Base-by-base conservation (phyloP, 2,113 vertebrate genomes). In the Tympanuchus pallidicinctus region DNA sequence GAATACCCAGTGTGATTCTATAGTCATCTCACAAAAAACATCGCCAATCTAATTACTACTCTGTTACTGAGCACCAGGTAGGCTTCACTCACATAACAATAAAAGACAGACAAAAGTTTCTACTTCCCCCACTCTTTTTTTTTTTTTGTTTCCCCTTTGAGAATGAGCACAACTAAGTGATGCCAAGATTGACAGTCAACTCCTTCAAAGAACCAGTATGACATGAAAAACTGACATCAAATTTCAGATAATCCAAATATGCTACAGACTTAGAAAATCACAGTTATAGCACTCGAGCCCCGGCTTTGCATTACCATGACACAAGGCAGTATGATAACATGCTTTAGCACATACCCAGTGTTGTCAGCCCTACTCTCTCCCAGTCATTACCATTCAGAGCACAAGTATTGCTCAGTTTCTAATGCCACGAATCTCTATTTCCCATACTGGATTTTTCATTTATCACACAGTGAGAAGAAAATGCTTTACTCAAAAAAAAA, bases 131-230 rank as follows among this genome's bases (percentile, higher is more conserved):
- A 57, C 54, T 38, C 36, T 17, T 63, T 38, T 10, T 38, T 10
- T 38, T 38, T 38, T 63, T 38, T 60, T 25, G 14, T 64, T 47
- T 90, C 16, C 54, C 17, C 54, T 52, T 67, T 59, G 28, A 70
- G 63, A 65, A 28, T 7, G 10, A 83, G 32, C 6, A 61, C 6
- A 0, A 0, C 9, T 13, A 66, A 83, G 50, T 8, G 5, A 54
- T 40, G 16, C 69, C 32, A 85, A 2, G 22, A 82, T 10, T 8
- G 78, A 67, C 0, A 1, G 17, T 47, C 30, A 70, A 36, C 11
- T 69, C 28, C 32, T 20, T 38, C 59, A 76, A 67, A 52, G 70
- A 79, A 12, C 32, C 89, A 1, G 6, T 8, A 57, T 13, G 75
- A 43, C 16, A 13, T 50, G 32, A 81, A 63, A 92, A 91, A 42